Evolutionary conservation across 1,140 invertebrate species (phyloP).

Genomic region (Penaeus chinensis): DNA sequence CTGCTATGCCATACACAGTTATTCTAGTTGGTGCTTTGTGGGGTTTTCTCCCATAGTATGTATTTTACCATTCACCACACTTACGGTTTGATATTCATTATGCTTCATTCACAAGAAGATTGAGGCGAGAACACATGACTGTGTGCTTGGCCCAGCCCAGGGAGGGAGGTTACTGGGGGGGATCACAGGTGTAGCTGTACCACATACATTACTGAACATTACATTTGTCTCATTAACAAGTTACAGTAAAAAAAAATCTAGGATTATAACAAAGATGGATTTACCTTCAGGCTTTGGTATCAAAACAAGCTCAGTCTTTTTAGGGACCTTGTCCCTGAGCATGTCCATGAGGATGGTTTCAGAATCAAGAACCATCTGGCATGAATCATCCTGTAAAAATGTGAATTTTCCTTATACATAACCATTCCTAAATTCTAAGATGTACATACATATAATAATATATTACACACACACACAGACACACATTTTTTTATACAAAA

Average conservation of each 20-base stretch:
- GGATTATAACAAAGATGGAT: too few relatives aligned
- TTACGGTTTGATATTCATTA: too few relatives aligned
- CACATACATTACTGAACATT: background rate
- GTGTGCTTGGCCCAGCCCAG: too few relatives aligned
- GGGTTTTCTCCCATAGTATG: too few relatives aligned
- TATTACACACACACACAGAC: background rate
- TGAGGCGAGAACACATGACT: background rate
- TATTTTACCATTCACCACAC: too few relatives aligned
- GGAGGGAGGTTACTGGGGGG: too few relatives aligned
- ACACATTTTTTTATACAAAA: too few relatives aligned
- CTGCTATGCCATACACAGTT: too few relatives aligned
- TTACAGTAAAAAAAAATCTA: too few relatives aligned
- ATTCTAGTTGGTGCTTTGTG: too few relatives aligned
- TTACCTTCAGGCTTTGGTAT: constrained; percentile 26
- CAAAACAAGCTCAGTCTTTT: constrained; percentile 8
- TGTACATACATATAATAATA: background rate
- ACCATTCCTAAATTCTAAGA: too few relatives aligned
- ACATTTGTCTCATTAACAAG: background rate
- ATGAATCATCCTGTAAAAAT: constrained; percentile 49
- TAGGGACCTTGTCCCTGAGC: background rate
- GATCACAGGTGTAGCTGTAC: background rate
- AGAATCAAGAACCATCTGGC: constrained; percentile 48
- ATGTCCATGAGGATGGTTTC: constrained; percentile 45
- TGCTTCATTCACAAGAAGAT: background rate
- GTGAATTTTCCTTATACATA: background rate